Conservation (phyloP, 2,888 invertebrate species). For the Alviniconcha strummeri region DNA sequence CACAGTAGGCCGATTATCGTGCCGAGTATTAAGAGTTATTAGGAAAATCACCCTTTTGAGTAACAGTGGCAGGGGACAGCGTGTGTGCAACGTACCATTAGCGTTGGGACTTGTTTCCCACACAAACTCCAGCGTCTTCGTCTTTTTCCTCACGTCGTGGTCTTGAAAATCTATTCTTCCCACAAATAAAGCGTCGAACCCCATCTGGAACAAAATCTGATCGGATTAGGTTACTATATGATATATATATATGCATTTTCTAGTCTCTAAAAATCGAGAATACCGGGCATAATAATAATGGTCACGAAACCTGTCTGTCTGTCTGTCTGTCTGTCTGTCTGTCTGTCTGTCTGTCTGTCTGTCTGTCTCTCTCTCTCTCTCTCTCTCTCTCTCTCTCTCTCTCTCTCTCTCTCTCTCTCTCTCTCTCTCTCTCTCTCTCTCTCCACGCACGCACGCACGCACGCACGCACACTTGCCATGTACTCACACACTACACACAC, state of each 20-base stretch:
- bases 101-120: conserved; percentile 83
- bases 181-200: conserved; percentile 90
- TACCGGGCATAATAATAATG: no score
- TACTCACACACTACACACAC: no score
- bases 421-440: neutral
- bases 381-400: conserved; percentile 13
- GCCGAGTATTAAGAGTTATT: no score
- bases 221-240: no score
- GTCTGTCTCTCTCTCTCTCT: conserved; percentile 18
- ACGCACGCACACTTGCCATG: no score
- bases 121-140: conserved; percentile 85
- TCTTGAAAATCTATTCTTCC: conserved; percentile 92
- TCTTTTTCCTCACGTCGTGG: conserved; percentile 79
- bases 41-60: no score
- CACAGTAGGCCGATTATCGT: no score
- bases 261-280: no score
- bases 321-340: neutral
- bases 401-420: conserved; percentile 6
- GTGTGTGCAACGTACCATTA: conserved; percentile 62
- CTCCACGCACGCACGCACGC: no score
- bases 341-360: conserved; percentile 8
- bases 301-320: neutral
- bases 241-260: no score
- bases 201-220: conserved; percentile 81
- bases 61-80: no score